A percentile compares a stretch with the other conserved stretches of the same genome.
phyloP scores from a whole-genome alignment of 2,113 vertebrate genomes.

The Dinomys branickii region DNA sequence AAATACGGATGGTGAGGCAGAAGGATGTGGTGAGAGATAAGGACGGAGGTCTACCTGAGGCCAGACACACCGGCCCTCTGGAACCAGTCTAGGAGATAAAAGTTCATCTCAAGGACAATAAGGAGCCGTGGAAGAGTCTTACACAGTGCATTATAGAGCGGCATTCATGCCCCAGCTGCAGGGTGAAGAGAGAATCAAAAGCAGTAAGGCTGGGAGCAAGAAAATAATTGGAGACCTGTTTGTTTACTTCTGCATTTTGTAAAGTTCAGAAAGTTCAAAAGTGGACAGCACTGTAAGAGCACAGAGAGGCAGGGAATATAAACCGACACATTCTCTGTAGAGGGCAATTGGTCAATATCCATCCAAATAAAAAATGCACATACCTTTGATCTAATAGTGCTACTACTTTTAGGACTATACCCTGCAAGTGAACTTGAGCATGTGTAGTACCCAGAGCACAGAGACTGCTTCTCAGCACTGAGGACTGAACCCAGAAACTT shows the following conservation, averaged over 20 bases:
- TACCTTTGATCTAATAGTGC: background rate
- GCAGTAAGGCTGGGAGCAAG: background rate
- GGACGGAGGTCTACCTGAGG: background rate
- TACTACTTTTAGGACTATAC: background rate
- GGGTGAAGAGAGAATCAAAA: background rate
- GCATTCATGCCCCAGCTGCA: background rate
- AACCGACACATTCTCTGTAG: background rate
- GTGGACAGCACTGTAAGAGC: background rate
- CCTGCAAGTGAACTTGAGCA: background rate
- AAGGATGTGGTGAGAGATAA: background rate
- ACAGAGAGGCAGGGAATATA: background rate
- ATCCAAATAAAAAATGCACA: constrained; percentile 42
- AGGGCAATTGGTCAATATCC: constrained; percentile 31
- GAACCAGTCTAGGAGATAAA: background rate
- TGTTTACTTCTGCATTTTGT: background rate
- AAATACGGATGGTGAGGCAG: background rate
- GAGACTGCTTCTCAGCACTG: background rate
- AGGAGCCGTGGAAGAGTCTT: background rate
- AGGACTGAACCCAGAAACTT: background rate
- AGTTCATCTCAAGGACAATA: background rate
- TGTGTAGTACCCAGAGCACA: no score
- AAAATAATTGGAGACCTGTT: background rate
- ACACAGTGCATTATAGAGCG: no score
- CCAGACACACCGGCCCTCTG: background rate
- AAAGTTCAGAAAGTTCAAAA: constrained; percentile 38